Base-by-base conservation (phyloP, 2,888 invertebrate species). In the Tyria jacobaeae region DNA sequence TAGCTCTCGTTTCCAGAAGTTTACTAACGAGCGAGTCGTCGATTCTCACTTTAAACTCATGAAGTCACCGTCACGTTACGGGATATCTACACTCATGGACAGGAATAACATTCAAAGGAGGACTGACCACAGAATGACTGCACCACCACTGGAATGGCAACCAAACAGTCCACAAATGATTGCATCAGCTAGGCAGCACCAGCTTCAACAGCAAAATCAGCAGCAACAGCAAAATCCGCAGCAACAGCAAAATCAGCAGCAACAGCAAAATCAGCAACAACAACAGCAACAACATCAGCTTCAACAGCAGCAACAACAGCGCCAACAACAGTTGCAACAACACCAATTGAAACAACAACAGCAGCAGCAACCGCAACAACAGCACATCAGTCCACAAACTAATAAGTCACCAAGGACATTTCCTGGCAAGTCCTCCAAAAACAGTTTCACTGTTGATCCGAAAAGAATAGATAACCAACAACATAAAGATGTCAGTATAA, bases 41-140 rank as follows among this genome's bases (percentile, higher is more conserved):
- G 84, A 88, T 58, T 79, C 85, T 1, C 85, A 88, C 56, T 89
- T 88, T 57, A 83, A 78, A 70, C 68, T 85, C 0, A 69, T 72
- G 57, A 88, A 85, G 70, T 67, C 73, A 1, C 68, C 65, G 3
- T 27, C 64, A 6, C 62, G 39, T 35, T 61, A 61, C 25, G 7
- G 37, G 0, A 5, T 59, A 31, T 35, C 63, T 4, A n/a, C 60
- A 25, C 15, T 27, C n/a, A 17, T 60, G 25, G 73, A 75, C n/a
- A 52, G 44, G 17, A 64, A 50, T 48, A 52, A 35, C 34, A 62
- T 27, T 12, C 66, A 55, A 24, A 65, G 49, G 55, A 44, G 31
- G 24, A 52, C n/a, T 48, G 70, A 73, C 7, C 66, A 63, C 27
- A 62, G 49, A 3, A 62, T 57, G 14, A 75, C 76, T 47, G 61